Percentiles rank a stretch among this genome's conserved stretches.
These are phyloP conservation scores for Narcine bancroftii DNA, from an alignment of 2,113 vertebrate species.

Conservation along the genomic window DNA sequence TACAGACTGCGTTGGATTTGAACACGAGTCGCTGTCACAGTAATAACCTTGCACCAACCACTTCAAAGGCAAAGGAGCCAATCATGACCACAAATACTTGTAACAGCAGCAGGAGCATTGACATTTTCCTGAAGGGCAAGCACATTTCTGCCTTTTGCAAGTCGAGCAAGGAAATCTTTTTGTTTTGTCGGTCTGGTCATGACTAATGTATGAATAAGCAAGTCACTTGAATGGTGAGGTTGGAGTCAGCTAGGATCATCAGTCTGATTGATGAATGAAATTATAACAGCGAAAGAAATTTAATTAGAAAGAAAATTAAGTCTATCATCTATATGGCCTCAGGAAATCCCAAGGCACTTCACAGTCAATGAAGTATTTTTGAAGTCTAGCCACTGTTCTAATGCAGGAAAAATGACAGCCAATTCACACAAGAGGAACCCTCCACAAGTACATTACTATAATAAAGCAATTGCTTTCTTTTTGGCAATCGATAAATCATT, in stretches of 20 bases:
- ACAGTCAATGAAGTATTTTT: not conserved
- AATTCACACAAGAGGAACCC: no score
- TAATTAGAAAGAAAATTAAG: not conserved
- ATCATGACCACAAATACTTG: not conserved
- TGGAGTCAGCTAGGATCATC: not conserved
- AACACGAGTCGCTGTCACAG: no score
- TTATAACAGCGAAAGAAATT: not conserved
- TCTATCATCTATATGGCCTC: not conserved
- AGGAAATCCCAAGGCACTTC: not conserved
- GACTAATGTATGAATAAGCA: not conserved
- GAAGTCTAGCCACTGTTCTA: not conserved
- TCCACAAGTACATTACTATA: no score
- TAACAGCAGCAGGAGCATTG: not conserved
- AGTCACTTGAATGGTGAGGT: not conserved
- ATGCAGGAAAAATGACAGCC: no score
- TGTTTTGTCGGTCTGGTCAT: not conserved
- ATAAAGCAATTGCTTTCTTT: no score
- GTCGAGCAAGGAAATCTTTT: not conserved
- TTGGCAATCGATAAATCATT: no score
- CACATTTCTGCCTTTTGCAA: not conserved
- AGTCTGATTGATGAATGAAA: not conserved
- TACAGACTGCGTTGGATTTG: no score
- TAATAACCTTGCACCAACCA: no score
- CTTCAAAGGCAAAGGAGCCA: not conserved
- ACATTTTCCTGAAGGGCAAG: not conserved